phyloP scores from a whole-genome alignment of 2,888 invertebrate genomes.

The Agrotis puta region DNA sequence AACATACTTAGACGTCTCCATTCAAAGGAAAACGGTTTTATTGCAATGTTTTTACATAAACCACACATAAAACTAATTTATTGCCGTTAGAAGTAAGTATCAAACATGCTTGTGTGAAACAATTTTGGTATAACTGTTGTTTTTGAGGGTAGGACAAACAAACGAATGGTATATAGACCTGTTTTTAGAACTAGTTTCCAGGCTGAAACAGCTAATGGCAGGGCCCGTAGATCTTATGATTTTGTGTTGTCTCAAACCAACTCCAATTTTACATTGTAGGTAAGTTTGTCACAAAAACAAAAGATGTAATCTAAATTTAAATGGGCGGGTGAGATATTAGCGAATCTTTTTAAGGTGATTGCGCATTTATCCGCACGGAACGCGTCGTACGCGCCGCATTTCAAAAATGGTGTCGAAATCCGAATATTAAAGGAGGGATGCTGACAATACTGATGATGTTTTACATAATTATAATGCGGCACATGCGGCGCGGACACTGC shows the following conservation, averaged over 20 bases:
- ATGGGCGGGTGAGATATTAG: background rate
- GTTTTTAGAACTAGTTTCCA: background rate
- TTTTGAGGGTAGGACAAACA: conserved; percentile 31
- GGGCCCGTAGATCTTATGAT: too few species aligned
- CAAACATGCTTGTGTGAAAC: conserved; percentile 44
- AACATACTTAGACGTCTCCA: conserved; percentile 71
- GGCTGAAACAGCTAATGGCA: background rate
- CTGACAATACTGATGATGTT: too few species aligned
- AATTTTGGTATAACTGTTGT: conserved; percentile 43
- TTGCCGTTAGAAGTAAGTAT: conserved; percentile 65
- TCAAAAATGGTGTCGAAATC: too few species aligned
- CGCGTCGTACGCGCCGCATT: too few species aligned
- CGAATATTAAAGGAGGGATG: too few species aligned
- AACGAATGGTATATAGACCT: background rate
- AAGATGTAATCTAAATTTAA: too few species aligned
- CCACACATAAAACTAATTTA: conserved; percentile 84
- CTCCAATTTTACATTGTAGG: background rate
- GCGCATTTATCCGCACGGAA: too few species aligned
- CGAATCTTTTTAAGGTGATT: too few species aligned
- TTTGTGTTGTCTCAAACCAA: background rate
- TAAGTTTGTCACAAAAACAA: background rate
- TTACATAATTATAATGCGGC: too few species aligned
- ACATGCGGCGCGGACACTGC: too few species aligned
- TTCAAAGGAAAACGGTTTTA: conserved; percentile 78
- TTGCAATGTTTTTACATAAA: conserved; percentile 84